Evolutionary conservation across 64 coral and sea anemone species (phyloP).

Genomic region (Dendrophyllia cribrosa): DNA sequence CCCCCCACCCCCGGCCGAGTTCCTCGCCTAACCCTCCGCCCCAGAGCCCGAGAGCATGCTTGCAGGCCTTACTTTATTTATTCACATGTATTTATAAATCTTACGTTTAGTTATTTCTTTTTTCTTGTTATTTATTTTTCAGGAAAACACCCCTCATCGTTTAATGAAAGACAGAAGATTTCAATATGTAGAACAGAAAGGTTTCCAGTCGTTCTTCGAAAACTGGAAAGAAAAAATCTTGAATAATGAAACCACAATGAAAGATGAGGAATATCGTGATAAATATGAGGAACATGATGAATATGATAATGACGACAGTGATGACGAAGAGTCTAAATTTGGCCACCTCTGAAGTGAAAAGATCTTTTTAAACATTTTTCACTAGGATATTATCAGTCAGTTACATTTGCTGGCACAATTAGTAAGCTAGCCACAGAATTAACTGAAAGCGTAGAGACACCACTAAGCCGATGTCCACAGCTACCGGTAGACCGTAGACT

Average conservation of each 20-base stretch:
- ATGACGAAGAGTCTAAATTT: constrained; percentile 28
- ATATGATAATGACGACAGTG: not conserved
- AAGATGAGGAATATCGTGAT: not conserved
- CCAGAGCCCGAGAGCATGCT: too few relatives aligned
- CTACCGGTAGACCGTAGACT: too few relatives aligned
- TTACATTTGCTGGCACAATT: not conserved
- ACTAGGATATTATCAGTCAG: not conserved
- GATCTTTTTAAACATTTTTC: not conserved
- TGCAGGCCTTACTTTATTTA: too few relatives aligned
- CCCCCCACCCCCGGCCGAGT: too few relatives aligned
- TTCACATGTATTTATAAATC: too few relatives aligned
- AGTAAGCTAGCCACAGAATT: not conserved
- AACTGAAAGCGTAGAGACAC: too few relatives aligned
- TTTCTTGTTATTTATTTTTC: not conserved
- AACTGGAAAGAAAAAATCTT: constrained; percentile 24
- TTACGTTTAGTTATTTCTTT: not conserved
- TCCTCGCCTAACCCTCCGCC: too few relatives aligned
- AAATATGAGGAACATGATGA: not conserved
- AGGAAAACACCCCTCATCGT: not conserved
- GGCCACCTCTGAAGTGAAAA: not conserved
- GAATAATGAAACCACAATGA: not conserved
- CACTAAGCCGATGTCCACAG: too few relatives aligned
- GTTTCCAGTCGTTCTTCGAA: constrained; percentile 34
- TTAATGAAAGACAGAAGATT: constrained; percentile 4
- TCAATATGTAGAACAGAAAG: constrained; percentile 17